Base-by-base conservation (phyloP, 2,113 vertebrate genomes). In the Morone chrysops region DNA sequence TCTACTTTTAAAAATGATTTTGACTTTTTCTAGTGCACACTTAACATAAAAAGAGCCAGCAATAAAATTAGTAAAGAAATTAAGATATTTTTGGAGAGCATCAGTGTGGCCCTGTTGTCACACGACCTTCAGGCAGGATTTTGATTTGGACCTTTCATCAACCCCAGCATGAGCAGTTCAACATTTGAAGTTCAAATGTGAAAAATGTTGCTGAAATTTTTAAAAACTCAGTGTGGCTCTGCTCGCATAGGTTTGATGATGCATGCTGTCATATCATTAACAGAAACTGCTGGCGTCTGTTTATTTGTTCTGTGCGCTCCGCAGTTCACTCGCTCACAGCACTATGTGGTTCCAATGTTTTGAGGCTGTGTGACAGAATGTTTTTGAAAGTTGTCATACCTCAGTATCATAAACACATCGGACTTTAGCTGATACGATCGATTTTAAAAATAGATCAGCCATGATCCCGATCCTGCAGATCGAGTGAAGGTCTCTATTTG, bases 241-340 rank as follows among this genome's bases (percentile, higher is more conserved):
- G 22, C 63, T 47, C 2, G 5, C 4, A 43, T 31, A 20, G 50
- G 22, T 78, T 80, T 62, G 59, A 75, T 70, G 66, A 70, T 18
- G 9, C 65, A 51, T 70, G 67, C 75, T 25, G 60, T 77, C 70
- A 53, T 75, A 43, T 77, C 66, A 76, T 83, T 41, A 84, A 74
- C 14, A 62, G 25, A 75, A 80, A 59, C 20, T 56, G 67, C 54
- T 17, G 51, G 38, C 61, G 75, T 65, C 40, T 83, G 72, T 78
- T 65, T 86, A 77, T 90, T 87, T 80, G 70, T 85, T 85, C 60
- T 85, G 25, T 4, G 50, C 0, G 5, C 57, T 84, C 80, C 43
- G 74, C 83, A 77, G 56, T 75, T 82, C 56, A 62, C 48, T 62
- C 25, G 16, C 62, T 83, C 66, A 25, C 57, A 43, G 59, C 1